Evolutionary conservation across 1,140 invertebrate genomes (phyloP).

Genomic region (Zaprionus ghesquierei): DNA sequence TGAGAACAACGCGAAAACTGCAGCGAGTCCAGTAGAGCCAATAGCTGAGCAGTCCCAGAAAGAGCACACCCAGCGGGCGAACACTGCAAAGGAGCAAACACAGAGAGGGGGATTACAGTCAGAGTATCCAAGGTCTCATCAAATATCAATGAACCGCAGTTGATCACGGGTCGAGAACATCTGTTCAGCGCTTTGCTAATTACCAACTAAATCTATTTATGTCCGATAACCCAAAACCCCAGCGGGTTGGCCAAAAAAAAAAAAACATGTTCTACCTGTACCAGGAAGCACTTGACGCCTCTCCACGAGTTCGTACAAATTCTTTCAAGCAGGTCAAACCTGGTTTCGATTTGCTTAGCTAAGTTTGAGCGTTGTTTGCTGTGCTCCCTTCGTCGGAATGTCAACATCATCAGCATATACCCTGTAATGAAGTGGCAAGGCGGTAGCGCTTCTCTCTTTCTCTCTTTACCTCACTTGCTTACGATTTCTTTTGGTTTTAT

Average conservation of each 20-base stretch:
- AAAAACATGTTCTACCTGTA: constrained; percentile 70
- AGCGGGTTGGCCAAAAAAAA: not conserved
- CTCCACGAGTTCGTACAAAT: not conserved
- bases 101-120: not conserved
- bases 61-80: constrained; percentile 69
- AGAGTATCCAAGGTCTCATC: not conserved
- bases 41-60: constrained; percentile 61
- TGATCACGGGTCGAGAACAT: constrained; percentile 13
- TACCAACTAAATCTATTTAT: not conserved
- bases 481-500: too few relatives aligned
- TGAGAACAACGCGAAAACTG: constrained; percentile 64
- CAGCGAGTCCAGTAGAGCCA: constrained; percentile 78
- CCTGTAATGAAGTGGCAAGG: not conserved
- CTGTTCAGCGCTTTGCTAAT: not conserved
- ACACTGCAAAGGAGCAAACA: constrained; percentile 46
- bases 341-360: constrained; percentile 17
- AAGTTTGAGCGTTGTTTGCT: not conserved
- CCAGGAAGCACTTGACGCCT: constrained; percentile 51
- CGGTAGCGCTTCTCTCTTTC: too few relatives aligned
- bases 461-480: too few relatives aligned
- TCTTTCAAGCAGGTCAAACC: constrained; percentile 49
- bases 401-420: not conserved
- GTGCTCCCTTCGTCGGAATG: too few relatives aligned
- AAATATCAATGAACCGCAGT: constrained; percentile 29
- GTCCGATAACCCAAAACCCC: constrained; percentile 22